Conservation (phyloP, 2,888 invertebrate species). For the Drosophila yooni region DNA sequence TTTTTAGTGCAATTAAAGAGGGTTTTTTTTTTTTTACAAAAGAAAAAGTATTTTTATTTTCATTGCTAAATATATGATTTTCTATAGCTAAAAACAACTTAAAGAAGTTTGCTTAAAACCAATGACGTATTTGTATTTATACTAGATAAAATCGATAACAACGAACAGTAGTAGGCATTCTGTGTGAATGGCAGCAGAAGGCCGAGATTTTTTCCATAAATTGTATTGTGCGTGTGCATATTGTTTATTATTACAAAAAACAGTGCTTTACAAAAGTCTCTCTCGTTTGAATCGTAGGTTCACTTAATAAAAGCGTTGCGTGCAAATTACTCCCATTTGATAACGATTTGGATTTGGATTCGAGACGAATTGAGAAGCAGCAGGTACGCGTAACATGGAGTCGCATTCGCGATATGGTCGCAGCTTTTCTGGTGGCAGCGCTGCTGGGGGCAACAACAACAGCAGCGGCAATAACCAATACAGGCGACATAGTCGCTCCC, state of each 20-base stretch:
- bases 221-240: constrained; percentile 23
- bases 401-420: constrained; percentile 78
- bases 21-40: background rate
- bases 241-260: constrained; percentile 16
- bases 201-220: constrained; percentile 43
- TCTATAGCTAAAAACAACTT: background rate
- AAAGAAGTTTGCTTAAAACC: background rate
- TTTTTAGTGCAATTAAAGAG: background rate
- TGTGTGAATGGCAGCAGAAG: constrained; percentile 44
- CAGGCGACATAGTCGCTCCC: constrained; percentile 83
- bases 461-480: constrained; percentile 73
- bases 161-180: constrained; percentile 17
- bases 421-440: constrained; percentile 60
- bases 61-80: background rate
- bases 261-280: background rate
- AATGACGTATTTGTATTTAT: background rate
- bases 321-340: constrained; percentile 14
- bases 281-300: background rate
- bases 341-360: constrained; percentile 25
- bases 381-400: constrained; percentile 72
- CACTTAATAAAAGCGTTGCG: constrained; percentile 47
- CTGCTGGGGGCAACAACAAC: constrained; percentile 47
- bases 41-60: background rate
- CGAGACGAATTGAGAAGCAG: constrained; percentile 31
- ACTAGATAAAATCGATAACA: constrained; percentile 36